Conservation (phyloP, 1,140 invertebrate genomes). For the Mylabris phalerata region DNA sequence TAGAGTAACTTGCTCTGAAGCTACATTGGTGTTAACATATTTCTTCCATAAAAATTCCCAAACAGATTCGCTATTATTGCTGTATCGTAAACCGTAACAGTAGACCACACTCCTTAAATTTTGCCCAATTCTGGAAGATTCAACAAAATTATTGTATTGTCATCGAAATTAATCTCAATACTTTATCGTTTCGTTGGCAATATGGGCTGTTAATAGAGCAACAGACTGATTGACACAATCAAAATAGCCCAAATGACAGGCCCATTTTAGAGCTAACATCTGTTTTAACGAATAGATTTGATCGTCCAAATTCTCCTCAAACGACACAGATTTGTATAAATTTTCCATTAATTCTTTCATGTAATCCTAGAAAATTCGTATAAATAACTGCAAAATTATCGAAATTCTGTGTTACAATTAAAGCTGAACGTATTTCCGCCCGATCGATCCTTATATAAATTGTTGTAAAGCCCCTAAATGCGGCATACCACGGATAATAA, state of each 20-base stretch:
- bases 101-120: conserved; percentile 54
- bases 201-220: conserved; percentile 29
- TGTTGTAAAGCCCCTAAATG: conserved; percentile 47
- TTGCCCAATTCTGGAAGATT: conserved; percentile 42
- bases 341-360: conserved; percentile 41
- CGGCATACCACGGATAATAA: conserved; percentile 59
- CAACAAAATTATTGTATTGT: not conserved
- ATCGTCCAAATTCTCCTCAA: conserved; percentile 14
- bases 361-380: not conserved
- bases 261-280: conserved; percentile 43
- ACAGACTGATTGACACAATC: conserved; percentile 43
- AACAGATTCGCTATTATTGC: conserved; percentile 32
- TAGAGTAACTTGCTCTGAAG: conserved; percentile 50
- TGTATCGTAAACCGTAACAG: conserved; percentile 47
- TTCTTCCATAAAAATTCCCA: conserved; percentile 48
- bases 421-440: too few species aligned
- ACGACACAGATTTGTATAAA: conserved; percentile 54
- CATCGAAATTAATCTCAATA: not conserved
- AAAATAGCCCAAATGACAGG: conserved; percentile 45
- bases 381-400: not conserved
- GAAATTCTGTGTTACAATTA: conserved; percentile 21
- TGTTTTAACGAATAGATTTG: conserved; percentile 41
- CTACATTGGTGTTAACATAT: conserved; percentile 44
- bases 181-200: not conserved
- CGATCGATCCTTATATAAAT: conserved; percentile 22